Percentiles rank a stretch among this genome's conserved stretches.
phyloP scores from a whole-genome alignment of 2,888 invertebrate genomes.

The Melanostoma mellinum region DNA sequence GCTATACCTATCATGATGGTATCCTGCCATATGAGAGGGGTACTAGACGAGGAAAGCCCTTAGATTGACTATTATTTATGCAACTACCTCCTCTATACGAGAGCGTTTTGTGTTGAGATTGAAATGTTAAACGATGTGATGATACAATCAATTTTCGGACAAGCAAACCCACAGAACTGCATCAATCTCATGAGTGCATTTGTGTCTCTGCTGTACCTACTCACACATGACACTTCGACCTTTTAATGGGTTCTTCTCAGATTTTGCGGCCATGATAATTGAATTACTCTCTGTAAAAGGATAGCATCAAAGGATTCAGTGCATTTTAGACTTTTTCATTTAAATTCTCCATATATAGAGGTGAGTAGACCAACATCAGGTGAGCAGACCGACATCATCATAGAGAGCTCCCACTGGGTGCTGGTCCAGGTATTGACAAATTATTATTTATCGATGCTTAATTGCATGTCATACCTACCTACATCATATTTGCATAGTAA shows the following conservation, averaged over 20 bases:
- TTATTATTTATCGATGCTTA: too few relatives aligned
- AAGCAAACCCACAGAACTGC: slow-evolving; percentile 47
- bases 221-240: too few relatives aligned
- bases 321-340: too few relatives aligned
- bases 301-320: slow-evolving; percentile 18
- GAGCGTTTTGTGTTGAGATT: slow-evolving; percentile 47
- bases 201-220: slow-evolving; percentile 6
- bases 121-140: slow-evolving; percentile 68
- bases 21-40: background rate
- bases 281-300: slow-evolving; percentile 39
- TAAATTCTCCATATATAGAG: too few relatives aligned
- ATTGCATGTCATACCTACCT: background rate
- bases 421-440: too few relatives aligned
- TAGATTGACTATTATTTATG: slow-evolving; percentile 53
- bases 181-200: slow-evolving; percentile 18
- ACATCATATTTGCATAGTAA: slow-evolving; percentile 7
- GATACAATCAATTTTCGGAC: slow-evolving; percentile 70
- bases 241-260: slow-evolving; percentile 9
- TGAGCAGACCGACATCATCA: too few relatives aligned
- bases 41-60: slow-evolving; percentile 37
- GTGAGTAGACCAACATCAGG: too few relatives aligned
- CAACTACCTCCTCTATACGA: slow-evolving; percentile 27
- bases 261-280: slow-evolving; percentile 34
- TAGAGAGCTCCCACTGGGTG: too few relatives aligned
- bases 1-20: background rate